These are phyloP conservation scores for Anticlea derivata DNA, from an alignment of 2,888 invertebrate species.

Conservation along the genomic window DNA sequence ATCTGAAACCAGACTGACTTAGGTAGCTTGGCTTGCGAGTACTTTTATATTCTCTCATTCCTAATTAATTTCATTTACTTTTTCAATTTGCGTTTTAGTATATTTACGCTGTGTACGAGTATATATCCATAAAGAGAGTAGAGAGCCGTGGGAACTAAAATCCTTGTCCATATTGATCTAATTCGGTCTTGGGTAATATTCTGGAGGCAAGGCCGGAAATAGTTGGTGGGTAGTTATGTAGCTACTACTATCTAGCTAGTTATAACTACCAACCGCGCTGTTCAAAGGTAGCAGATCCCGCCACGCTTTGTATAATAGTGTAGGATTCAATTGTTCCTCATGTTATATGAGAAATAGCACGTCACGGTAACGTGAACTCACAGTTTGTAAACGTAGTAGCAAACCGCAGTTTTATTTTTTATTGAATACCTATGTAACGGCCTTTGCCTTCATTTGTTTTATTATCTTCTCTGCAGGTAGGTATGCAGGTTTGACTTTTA, in stretches of 20 bases:
- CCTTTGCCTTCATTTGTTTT: background rate
- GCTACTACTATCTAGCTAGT: conserved; percentile 31
- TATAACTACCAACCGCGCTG: background rate
- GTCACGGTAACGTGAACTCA: conserved; percentile 58
- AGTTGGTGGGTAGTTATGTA: conserved; percentile 45
- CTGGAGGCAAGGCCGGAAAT: conserved; percentile 57
- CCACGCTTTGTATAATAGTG: conserved; percentile 50
- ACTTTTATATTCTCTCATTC: no score
- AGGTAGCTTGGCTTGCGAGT: no score
- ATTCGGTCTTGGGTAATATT: conserved; percentile 17
- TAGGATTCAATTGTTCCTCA: conserved; percentile 44
- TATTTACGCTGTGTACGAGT: no score
- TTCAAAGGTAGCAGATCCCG: conserved; percentile 36
- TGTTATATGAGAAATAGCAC: conserved; percentile 53
- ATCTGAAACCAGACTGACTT: no score
- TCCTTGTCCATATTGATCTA: no score
- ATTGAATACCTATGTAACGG: background rate
- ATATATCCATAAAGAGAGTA: no score
- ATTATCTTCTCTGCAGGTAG: background rate
- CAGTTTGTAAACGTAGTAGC: conserved; percentile 21
- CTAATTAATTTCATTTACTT: no score
- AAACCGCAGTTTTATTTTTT: conserved; percentile 16
- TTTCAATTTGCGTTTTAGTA: no score
- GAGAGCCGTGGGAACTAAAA: no score
- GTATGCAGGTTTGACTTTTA: no score